Evolutionary conservation across 2,888 invertebrate genomes (phyloP).

Genomic region (Polyommatus iphigenia): DNA sequence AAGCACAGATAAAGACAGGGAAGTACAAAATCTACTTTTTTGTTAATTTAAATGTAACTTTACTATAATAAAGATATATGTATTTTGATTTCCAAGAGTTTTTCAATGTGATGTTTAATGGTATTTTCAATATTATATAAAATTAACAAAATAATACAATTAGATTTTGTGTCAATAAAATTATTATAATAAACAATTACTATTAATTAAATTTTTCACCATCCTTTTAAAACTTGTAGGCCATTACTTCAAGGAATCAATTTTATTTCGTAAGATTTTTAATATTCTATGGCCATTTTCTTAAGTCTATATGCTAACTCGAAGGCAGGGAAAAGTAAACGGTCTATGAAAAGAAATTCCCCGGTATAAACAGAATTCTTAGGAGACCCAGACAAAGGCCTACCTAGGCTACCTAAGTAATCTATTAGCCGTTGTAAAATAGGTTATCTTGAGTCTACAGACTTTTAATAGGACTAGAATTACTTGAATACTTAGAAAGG

Average conservation of each 20-base stretch:
- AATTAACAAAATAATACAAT: too few species aligned
- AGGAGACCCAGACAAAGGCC: conserved; percentile 17
- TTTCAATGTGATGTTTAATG: too few species aligned
- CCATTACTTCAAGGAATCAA: neutral
- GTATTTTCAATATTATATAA: too few species aligned
- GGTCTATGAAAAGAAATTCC: neutral
- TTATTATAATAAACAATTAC: too few species aligned
- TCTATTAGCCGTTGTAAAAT: neutral
- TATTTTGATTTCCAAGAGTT: too few species aligned
- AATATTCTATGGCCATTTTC: neutral
- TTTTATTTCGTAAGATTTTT: neutral
- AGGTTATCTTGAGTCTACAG: neutral
- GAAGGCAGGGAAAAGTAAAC: conserved; percentile 17
- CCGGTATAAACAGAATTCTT: conserved; percentile 18
- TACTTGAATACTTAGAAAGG: too few species aligned
- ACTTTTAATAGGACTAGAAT: neutral
- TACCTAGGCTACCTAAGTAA: neutral
- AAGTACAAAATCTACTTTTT: too few species aligned
- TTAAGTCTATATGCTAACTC: neutral
- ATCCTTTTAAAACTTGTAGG: neutral
- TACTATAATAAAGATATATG: too few species aligned
- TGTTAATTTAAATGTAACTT: too few species aligned
- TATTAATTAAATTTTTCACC: neutral
- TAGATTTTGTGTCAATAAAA: too few species aligned
- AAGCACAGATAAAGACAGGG: too few species aligned